Conservation (phyloP, 2,888 invertebrate genomes). For the Listrodromus nycthemerus region DNA sequence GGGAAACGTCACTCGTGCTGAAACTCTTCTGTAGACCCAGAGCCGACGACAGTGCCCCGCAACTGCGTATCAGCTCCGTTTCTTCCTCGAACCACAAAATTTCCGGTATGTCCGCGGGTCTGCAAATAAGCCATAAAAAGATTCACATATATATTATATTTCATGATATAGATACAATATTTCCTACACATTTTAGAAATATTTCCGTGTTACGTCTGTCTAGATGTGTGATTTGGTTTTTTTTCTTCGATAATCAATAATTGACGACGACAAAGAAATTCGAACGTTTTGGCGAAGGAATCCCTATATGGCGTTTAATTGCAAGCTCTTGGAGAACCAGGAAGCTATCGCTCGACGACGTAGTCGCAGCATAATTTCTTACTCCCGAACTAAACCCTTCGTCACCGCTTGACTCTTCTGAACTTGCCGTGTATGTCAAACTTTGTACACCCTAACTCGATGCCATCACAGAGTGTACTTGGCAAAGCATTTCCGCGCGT, state of each 20-base stretch:
- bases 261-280: background rate
- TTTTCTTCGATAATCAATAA: background rate
- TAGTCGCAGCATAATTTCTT: background rate
- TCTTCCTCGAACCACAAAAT: constrained; percentile 90
- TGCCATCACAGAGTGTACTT: background rate
- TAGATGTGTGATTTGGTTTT: background rate
- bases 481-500: background rate
- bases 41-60: constrained; percentile 92
- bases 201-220: too few relatives aligned
- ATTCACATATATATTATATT: background rate
- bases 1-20: constrained; percentile 92
- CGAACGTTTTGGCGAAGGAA: background rate
- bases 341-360: constrained; percentile 7
- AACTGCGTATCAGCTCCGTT: constrained; percentile 91
- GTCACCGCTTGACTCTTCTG: background rate
- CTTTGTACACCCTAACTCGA: background rate
- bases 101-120: constrained; percentile 88
- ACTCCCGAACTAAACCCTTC: background rate
- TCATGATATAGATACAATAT: too few relatives aligned
- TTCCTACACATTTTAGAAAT: too few relatives aligned
- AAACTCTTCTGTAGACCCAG: constrained; percentile 93
- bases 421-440: background rate
- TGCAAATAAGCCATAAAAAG: constrained; percentile 69
- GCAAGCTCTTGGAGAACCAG: background rate
- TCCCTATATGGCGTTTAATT: background rate